Evolutionary conservation across 2,113 vertebrate species (phyloP), one percentile per base, ranked within the genome.

Genomic region (Anthoscopus minutus): DNA sequence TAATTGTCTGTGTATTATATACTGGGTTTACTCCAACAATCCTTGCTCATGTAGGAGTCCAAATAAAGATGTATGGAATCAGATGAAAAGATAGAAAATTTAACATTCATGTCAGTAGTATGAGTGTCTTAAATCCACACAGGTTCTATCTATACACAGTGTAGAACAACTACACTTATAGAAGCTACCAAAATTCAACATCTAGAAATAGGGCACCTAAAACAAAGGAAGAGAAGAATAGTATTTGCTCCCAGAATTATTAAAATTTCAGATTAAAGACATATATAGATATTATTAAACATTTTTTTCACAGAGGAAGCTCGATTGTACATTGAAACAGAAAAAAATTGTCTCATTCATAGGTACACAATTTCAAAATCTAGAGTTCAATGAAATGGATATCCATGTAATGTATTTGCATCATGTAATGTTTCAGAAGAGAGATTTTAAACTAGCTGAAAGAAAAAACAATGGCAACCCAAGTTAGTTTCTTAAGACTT

Each of bases 51-150:
- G 28, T 67, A 76, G 28, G 13, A 86, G 15, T 69, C 66, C 51
- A 89, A 93, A 88, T 80, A 81, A 93, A 76, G n/a, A 88, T 86
- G 57, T 72, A 38, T 61, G 42, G 45, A 50, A 85, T 73, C 37
- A 76, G 37, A 83, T 66, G 6, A 89, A 92, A 88, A 71, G 42
- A 51, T 1, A 53, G 44, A 92, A 94, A 81, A 81, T 31, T 40
- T 56, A 70, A 53, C 30, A 60, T 95, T 81, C 45, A 48, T 79
- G 61, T 88, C 53, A 88, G 44, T 25, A 45, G 14, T 38, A 20
- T 13, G 12, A 77, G 10, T 80, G 22, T 62, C 22, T 92, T 66
- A 85, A 89, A 78, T 60, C 37, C 7, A 3, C 27, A 64, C 10
- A 79, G 22, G 7, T 72, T 87, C 31, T 87, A 67, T 77, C 71